Base-by-base conservation (phyloP, 2,888 invertebrate genomes). In the Perdita meconis region DNA sequence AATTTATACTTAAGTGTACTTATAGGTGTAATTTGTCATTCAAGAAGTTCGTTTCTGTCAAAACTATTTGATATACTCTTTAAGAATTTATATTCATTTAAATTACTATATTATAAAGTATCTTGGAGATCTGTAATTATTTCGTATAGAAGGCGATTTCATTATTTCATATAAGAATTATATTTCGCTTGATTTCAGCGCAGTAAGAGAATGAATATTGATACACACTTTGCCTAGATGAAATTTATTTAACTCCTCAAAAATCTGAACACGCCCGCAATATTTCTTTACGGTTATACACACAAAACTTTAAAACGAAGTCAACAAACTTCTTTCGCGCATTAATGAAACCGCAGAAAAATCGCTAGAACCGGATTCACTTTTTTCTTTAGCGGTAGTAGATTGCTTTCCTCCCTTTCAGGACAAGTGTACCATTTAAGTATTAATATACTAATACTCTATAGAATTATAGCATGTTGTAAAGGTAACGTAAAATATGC, bases 231-330 rank as follows among this genome's bases (percentile, higher is more conserved):
- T 38, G 30, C 2, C 30, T 38, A 13, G 22, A 59, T 24, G 24
- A 40, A 63, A 56, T 50, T 56, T 50, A 30, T 67, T 30, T 55
- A 16, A 40, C 30, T 40, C 24, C n/a, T 4, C 8, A 34, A 34
- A 47, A 63, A 60, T 38, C 4, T 36, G 50, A 57, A 19, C 55
- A 38, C 22, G 19, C 5, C 10, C 13, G 5, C 36, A 36, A 19
- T 50, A 56, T 50, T 57, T 63, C 42, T 74, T 74, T 47, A 10
- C 22, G n/a, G 47, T 13, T 64, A 36, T 57, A 63, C 51, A 34
- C 55, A 40, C 24, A 34, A n/a, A 74, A 74, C 74, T 74, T 74
- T 74, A 40, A 74, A 63, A 73, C 50, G 24, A 63, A 50, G 60
- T 50, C 56, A 63, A 74, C 42, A 36, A 73, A 74, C 56, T 63